Evolutionary conservation across 2,113 vertebrate species (phyloP), one percentile per base, ranked within the genome.

Genomic region (Ophthalmolycus amberensis): DNA sequence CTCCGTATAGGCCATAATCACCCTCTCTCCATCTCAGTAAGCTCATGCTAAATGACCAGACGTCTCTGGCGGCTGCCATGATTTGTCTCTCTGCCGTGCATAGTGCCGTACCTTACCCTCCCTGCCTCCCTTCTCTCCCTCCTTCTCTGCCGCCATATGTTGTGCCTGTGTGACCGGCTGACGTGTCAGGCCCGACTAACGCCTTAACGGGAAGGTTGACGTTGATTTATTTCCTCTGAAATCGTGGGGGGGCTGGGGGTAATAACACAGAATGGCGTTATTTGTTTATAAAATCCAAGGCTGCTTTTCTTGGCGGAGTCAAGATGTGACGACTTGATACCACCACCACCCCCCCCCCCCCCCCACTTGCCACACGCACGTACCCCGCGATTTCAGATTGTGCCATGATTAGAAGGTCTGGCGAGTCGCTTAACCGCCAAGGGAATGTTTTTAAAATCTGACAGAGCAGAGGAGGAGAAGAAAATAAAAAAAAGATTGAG

Each of bases 171-270:
- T 94, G 94, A 95, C 95, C 90, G 94, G 89, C 95, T 92, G 92
- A 88, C 93, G 91, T 95, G 94, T 96, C 94, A 90, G 90, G 90
- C 94, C 92, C 90, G 90, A 92, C 93, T 92, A 91, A 89, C 88
- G 84, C 91, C 86, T 90, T 88, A 90, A 92, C 94, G 92, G 91
- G 83, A 46, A 78, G 88, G 73, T 86, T 93, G 94, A 96, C 95
- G 95, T 97, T 97, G 96, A 97, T 97, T 96, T 96, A 97, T 97
- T 97, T 97, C 94, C 96, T 96, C 91, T 96, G 94, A 96, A 97
- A 96, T 96, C 95, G n/a, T n/a, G n/a, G 95, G 93, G 96, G 95
- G 96, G 95, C 88, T 22, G 59, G 82, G 94, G 94, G 95, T 95
- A 96, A 96, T 97, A 96, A 97, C 95, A 92, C 95, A 94, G 95